Evolutionary conservation across 2,113 vertebrate species (phyloP).

Genomic region (Ammospiza nelsoni): DNA sequence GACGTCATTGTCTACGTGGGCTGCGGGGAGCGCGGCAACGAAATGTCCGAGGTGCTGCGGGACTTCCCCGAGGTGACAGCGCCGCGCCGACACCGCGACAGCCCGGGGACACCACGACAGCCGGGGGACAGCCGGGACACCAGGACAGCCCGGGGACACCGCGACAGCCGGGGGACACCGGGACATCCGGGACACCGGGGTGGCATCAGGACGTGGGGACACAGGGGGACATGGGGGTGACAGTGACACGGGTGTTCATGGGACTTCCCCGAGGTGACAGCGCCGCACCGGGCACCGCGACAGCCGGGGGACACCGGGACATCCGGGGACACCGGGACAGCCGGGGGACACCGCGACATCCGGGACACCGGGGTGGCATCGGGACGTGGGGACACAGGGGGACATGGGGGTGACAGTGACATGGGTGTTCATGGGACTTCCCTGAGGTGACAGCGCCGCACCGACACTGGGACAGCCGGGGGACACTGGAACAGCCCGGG

Average conservation of each 20-base stretch:
- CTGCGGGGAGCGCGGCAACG: slow-evolving; percentile 67
- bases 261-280: no score
- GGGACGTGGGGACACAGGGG: not conserved
- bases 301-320: no score
- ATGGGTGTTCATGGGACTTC: not conserved
- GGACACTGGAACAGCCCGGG: no score
- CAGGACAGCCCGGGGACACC: not conserved
- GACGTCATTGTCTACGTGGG: slow-evolving; percentile 71
- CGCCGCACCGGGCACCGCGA: no score
- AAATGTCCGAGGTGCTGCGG: slow-evolving; percentile 70
- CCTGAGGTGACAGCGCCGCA: not conserved
- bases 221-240: no score
- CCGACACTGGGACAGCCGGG: no score
- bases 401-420: not conserved
- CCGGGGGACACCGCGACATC: no score
- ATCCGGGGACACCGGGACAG: not conserved
- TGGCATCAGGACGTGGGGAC: no score
- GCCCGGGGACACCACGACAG: not conserved
- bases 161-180: not conserved
- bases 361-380: no score
- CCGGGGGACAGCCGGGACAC: no score
- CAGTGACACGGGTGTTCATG: no score
- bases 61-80: no score
- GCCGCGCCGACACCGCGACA: not conserved
- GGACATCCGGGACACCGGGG: not conserved